Conservation (phyloP, 1,140 invertebrate species). For the Pseudoatta argentina region DNA sequence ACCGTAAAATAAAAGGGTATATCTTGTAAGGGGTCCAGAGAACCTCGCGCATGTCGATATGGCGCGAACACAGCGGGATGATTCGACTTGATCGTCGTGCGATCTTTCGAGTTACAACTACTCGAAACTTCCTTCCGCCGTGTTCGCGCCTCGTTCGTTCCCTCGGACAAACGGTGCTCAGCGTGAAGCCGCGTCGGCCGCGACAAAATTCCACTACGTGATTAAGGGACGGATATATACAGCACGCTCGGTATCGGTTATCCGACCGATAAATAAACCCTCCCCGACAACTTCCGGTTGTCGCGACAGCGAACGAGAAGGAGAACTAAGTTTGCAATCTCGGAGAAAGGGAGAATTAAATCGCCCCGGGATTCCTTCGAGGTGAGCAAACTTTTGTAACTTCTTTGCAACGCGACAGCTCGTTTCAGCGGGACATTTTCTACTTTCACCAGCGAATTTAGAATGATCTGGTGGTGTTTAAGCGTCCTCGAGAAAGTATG, state of each 20-base stretch:
- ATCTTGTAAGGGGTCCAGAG: constrained; percentile 13
- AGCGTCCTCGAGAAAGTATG: background rate
- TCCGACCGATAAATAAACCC: constrained; percentile 53
- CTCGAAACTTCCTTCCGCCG: constrained; percentile 25
- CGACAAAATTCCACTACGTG: constrained; percentile 20
- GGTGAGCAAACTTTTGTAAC: constrained; percentile 50
- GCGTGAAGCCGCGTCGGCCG: background rate
- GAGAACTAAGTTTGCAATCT: constrained; percentile 56
- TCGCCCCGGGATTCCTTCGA: constrained; percentile 51
- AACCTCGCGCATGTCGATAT: constrained; percentile 48
- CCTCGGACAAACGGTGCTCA: constrained; percentile 38
- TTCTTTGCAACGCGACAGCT: constrained; percentile 45
- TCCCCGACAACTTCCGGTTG: constrained; percentile 6
- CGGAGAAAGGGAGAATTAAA: constrained; percentile 55
- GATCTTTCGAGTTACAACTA: constrained; percentile 24
- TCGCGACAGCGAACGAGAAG: constrained; percentile 2
- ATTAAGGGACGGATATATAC: background rate
- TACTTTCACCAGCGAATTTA: constrained; percentile 17
- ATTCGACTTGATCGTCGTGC: constrained; percentile 11
- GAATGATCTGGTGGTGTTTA: background rate
- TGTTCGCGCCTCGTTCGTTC: constrained; percentile 27
- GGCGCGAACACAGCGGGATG: constrained; percentile 27
- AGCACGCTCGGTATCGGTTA: constrained; percentile 23
- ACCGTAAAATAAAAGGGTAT: constrained; percentile 68
- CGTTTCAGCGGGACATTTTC: constrained; percentile 38